These are phyloP conservation scores for Threskiornis aethiopicus DNA, from an alignment of 2,797 vertebrate species.

Conservation along the genomic window DNA sequence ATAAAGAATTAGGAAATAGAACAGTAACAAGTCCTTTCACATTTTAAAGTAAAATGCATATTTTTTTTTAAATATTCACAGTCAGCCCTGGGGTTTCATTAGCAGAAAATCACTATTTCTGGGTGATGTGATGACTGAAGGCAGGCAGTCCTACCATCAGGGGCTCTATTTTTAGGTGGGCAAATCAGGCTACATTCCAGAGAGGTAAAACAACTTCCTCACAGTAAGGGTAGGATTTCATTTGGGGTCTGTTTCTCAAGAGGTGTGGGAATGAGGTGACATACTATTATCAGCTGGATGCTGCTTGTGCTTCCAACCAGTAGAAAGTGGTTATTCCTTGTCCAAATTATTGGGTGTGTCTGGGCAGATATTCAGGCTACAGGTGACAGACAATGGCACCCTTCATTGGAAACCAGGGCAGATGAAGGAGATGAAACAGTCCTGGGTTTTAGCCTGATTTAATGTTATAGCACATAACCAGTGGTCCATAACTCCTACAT, in stretches of 20 bases:
- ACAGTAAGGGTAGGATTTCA: background rate
- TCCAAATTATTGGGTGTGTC: background rate
- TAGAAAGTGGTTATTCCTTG: background rate
- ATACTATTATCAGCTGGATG: background rate
- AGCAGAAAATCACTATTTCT: background rate
- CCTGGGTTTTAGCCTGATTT: background rate
- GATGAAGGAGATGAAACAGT: background rate
- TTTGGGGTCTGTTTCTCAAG: background rate
- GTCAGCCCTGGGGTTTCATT: background rate
- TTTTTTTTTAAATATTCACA: no score
- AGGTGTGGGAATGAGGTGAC: background rate
- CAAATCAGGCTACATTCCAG: background rate
- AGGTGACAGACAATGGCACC: background rate
- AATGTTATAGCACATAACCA: no score
- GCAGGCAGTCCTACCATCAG: background rate
- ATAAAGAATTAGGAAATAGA: background rate
- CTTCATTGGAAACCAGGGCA: background rate
- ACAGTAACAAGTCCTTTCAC: background rate
- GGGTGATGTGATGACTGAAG: background rate
- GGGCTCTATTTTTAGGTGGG: background rate
- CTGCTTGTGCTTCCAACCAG: background rate
- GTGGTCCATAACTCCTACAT: background rate
- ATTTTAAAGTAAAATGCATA: background rate
- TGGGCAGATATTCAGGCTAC: background rate
- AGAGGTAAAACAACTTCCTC: background rate